phyloP scores from a whole-genome alignment of 2,888 invertebrate species.

The Drosophila macrospina region DNA sequence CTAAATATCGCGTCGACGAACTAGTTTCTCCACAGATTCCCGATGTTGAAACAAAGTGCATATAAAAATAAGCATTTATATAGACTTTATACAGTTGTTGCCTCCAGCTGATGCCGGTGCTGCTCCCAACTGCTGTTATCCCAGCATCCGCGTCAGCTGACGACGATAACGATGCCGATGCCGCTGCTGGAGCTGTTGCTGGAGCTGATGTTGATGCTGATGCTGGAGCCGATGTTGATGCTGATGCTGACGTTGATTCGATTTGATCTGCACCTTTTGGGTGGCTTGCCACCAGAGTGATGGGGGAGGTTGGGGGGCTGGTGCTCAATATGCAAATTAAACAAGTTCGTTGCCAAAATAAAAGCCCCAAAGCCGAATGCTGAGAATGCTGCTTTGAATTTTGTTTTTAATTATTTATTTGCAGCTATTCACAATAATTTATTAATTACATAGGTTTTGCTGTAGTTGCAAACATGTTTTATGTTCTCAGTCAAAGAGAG shows the following conservation, averaged over 20 bases:
- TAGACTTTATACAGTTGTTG: constrained; percentile 20
- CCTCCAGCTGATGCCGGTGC: constrained; percentile 24
- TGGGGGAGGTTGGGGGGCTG: constrained; percentile 15
- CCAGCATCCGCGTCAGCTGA: constrained; percentile 65
- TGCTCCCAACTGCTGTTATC: constrained; percentile 47
- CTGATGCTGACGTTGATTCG: constrained; percentile 22
- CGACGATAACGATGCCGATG: too few species aligned
- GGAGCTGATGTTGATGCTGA: constrained; percentile 47
- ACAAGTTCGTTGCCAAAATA: constrained; percentile 74
- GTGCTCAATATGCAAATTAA: constrained; percentile 74
- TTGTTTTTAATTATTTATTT: constrained; percentile 54
- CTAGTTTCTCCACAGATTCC: constrained; percentile 68
- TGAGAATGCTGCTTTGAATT: constrained; percentile 34
- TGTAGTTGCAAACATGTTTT: constrained; percentile 70
- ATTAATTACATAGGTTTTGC: constrained; percentile 44
- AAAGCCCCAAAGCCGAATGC: constrained; percentile 29
- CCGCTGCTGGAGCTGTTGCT: too few species aligned
- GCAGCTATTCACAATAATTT: constrained; percentile 52
- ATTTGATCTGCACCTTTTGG: constrained; percentile 23
- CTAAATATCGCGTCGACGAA: constrained; percentile 67
- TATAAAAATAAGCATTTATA: constrained; percentile 69
- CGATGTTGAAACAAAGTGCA: constrained; percentile 71
- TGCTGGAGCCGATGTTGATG: constrained; percentile 22
- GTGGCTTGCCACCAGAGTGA: constrained; percentile 1
- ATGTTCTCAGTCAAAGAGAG: constrained; percentile 16